These are phyloP conservation scores for Pseudochirops corinnae DNA, from an alignment of 2,797 vertebrate genomes.

Conservation along the genomic window DNA sequence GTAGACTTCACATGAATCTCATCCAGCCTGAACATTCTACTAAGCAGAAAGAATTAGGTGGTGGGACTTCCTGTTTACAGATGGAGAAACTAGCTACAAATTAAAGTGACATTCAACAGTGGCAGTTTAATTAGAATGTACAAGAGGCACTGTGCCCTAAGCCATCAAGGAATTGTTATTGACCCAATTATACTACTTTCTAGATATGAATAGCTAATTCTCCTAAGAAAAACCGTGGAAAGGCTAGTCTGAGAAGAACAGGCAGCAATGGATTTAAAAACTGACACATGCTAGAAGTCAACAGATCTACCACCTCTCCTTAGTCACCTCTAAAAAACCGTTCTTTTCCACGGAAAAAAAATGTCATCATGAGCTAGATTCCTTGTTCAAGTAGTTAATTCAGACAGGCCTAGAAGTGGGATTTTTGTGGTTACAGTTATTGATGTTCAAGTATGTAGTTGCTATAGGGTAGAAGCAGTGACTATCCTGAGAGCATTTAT, in stretches of 20 bases:
- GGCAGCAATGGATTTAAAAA: not conserved
- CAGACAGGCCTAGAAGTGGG: not conserved
- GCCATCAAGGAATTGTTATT: not conserved
- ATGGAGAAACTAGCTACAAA: not conserved
- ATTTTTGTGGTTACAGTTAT: not conserved
- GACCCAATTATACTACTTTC: not conserved
- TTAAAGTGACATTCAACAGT: not conserved
- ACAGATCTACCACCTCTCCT: not conserved
- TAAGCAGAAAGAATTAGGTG: not conserved
- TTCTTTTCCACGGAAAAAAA: conserved; percentile 28
- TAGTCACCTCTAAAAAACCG: conserved; percentile 12
- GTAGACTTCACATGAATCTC: not conserved
- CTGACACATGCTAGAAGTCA: not conserved
- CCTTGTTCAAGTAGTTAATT: not conserved
- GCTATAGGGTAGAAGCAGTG: not conserved
- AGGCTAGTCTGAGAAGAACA: not conserved
- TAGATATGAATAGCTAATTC: not conserved
- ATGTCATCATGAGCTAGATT: not conserved
- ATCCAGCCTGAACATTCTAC: not conserved
- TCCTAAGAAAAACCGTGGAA: not conserved
- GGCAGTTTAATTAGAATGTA: not conserved
- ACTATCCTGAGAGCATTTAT: not conserved
- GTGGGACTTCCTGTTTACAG: not conserved
- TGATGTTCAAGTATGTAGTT: not conserved
- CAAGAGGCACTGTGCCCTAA: not conserved